Evolutionary conservation across 2,888 invertebrate genomes (phyloP).

Genomic region (Acanthopleura granulata): DNA sequence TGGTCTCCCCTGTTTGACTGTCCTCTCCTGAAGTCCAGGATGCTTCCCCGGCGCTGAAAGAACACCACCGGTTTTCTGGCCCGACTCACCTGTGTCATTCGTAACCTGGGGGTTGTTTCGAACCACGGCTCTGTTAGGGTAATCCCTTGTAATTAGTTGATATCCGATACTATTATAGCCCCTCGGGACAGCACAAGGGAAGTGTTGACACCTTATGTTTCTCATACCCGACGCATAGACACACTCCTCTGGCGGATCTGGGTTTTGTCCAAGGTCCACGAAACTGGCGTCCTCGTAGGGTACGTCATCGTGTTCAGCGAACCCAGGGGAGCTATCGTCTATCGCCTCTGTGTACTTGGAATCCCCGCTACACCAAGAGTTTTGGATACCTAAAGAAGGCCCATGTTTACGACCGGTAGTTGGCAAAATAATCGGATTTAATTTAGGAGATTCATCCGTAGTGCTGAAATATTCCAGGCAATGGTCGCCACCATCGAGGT

Average conservation of each 20-base stretch:
- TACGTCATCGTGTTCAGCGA: neutral
- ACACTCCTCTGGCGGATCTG: neutral
- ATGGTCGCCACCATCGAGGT: neutral
- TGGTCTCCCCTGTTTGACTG: neutral
- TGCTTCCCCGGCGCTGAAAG: neutral
- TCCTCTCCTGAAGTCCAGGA: neutral
- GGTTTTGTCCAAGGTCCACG: neutral
- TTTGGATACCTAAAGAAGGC: neutral
- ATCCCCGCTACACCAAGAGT: neutral
- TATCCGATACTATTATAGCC: conserved; percentile 12
- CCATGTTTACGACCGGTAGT: neutral
- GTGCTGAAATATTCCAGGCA: neutral
- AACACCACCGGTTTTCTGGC: neutral
- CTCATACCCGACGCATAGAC: neutral
- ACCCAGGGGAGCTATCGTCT: neutral
- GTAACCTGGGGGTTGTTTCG: neutral
- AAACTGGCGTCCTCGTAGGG: too few relatives aligned
- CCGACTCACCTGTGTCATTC: neutral
- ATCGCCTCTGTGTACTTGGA: neutral
- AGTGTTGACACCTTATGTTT: conserved; percentile 2
- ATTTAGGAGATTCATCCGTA: neutral
- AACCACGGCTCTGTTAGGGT: neutral
- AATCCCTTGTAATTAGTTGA: neutral
- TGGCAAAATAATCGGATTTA: neutral
- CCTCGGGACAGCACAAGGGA: neutral